Conservation (phyloP, 2,888 invertebrate genomes). For the Harmothoe impar region DNA sequence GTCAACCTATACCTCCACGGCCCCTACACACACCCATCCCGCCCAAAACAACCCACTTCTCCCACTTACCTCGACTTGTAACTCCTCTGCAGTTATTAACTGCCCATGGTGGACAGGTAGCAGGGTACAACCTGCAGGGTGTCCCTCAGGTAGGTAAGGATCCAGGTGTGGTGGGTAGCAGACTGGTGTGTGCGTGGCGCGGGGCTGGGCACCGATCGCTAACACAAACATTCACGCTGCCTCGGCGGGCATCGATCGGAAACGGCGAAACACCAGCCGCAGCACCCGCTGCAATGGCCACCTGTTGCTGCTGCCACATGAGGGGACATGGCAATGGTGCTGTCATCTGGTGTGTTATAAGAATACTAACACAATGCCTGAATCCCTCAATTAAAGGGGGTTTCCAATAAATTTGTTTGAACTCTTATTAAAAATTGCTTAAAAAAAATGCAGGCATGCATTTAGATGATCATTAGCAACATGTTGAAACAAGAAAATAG, state of each 20-base stretch:
- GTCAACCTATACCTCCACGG: not conserved
- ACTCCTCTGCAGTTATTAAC: not conserved
- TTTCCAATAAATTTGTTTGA: no score
- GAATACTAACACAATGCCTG: not conserved
- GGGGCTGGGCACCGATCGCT: not conserved
- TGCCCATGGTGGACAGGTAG: no score
- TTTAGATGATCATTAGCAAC: no score
- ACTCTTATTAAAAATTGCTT: no score
- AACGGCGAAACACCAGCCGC: not conserved
- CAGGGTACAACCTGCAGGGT: no score
- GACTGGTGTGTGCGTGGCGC: not conserved
- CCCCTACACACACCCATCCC: not conserved
- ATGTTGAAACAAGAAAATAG: no score
- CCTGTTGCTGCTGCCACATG: not conserved
- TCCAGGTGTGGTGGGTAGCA: not conserved
- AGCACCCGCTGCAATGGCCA: not conserved
- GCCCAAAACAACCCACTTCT: not conserved
- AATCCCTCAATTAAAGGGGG: no score
- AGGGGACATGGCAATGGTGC: not conserved
- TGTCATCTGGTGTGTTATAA: not conserved
- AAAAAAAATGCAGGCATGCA: no score
- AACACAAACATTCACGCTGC: not conserved
- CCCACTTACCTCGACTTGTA: not conserved
- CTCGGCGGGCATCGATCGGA: not conserved
- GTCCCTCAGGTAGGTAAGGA: not conserved